Percentiles rank a stretch among this genome's conserved stretches.
phyloP scores from a whole-genome alignment of 2,888 invertebrate species.

The Drosophila cognata region DNA sequence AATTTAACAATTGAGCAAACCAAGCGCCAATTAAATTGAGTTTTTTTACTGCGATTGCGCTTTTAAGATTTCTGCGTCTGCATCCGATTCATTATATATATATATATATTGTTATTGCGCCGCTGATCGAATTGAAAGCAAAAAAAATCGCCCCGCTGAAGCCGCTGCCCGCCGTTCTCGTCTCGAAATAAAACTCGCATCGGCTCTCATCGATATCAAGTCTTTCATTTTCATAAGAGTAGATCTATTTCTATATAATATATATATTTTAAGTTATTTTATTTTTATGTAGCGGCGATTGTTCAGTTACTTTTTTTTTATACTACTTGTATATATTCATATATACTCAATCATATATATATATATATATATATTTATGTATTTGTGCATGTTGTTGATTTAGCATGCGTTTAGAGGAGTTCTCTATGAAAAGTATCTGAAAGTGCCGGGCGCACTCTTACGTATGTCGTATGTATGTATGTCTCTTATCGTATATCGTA shows the following conservation, averaged over 20 bases:
- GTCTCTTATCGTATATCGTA: constrained; percentile 37
- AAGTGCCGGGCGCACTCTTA: constrained; percentile 48
- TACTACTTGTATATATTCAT: constrained; percentile 42
- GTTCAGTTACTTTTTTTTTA: constrained; percentile 7
- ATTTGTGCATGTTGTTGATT: constrained; percentile 60
- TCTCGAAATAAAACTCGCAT: constrained; percentile 7
- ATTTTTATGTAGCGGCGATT: constrained; percentile 33
- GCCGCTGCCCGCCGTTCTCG: constrained; percentile 8
- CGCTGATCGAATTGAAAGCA: constrained; percentile 46
- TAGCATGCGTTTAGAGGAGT: constrained; percentile 60
- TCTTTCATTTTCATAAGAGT: constrained; percentile 51
- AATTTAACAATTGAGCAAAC: constrained; percentile 53
- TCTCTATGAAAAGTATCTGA: constrained; percentile 33
- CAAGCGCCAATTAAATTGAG: constrained; percentile 46
- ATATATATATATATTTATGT: constrained; percentile 38
- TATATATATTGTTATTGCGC: constrained; percentile 19
- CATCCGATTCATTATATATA: constrained; percentile 45
- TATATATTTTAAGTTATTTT: constrained; percentile 48
- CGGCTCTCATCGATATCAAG: constrained; percentile 33
- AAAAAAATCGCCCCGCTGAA: constrained; percentile 17
- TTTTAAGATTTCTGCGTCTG: constrained; percentile 47
- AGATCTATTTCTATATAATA: constrained; percentile 44
- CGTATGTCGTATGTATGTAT: constrained; percentile 52
- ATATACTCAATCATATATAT: constrained; percentile 19
- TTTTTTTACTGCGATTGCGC: constrained; percentile 48